Evolutionary conservation across 2,888 invertebrate species (phyloP).

Genomic region (Minunthozetes semirufus): DNA sequence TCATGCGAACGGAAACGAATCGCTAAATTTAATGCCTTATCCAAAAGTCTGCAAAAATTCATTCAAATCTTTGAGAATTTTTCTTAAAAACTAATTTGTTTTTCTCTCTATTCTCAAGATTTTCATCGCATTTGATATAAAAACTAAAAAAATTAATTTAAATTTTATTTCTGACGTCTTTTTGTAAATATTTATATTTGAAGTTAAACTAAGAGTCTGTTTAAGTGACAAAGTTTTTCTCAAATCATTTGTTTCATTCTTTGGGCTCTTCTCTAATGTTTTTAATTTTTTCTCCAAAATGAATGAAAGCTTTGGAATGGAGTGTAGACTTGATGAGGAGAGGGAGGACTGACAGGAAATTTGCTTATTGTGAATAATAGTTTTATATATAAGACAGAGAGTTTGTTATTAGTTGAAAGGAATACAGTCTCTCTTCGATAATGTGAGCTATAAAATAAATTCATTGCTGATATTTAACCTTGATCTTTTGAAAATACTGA

Average conservation of each 20-base stretch:
- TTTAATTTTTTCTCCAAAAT: background rate
- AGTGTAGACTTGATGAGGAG: background rate
- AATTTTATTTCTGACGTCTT: background rate
- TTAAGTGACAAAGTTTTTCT: background rate
- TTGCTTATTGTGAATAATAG: background rate
- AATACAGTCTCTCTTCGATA: too few species aligned
- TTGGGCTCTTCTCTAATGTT: background rate
- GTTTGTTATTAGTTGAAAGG: too few species aligned
- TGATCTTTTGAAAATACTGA: too few species aligned
- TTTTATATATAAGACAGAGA: background rate
- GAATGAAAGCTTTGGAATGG: background rate
- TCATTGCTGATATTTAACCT: too few species aligned
- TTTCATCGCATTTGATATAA: background rate
- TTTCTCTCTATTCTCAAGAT: background rate
- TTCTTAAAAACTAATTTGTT: background rate
- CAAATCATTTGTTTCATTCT: background rate
- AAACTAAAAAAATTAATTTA: background rate
- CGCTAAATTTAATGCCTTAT: too few species aligned
- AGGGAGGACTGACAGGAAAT: background rate
- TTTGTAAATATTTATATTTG: slow-evolving; percentile 1
- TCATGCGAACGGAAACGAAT: too few species aligned
- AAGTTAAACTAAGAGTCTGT: background rate
- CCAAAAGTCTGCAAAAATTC: too few species aligned
- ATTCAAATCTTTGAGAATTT: background rate
- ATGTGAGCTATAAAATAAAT: too few species aligned